A percentile compares a stretch with the other conserved stretches of the same genome.
Evolutionary conservation across 2,113 vertebrate genomes (phyloP).

Genomic region (Tetraodon nigroviridis): DNA sequence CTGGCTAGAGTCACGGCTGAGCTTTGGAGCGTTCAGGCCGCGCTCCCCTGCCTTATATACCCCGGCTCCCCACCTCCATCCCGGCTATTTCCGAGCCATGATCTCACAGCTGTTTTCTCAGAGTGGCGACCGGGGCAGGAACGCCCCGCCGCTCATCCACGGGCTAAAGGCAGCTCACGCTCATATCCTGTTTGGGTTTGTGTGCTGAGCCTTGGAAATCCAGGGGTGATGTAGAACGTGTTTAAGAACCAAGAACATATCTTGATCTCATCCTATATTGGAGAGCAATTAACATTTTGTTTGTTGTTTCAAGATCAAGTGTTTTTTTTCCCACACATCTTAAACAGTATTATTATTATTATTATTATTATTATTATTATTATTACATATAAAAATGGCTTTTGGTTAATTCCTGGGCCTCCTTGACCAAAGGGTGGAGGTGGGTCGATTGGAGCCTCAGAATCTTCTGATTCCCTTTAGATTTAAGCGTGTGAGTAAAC

Average conservation of each 20-base stretch:
- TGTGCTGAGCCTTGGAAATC: background rate
- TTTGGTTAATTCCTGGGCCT: too few relatives aligned
- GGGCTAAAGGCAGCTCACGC: slow-evolving; percentile 58
- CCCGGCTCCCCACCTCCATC: slow-evolving; percentile 26
- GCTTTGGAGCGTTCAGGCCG: background rate
- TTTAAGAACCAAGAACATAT: background rate
- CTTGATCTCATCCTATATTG: too few relatives aligned
- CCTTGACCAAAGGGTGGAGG: too few relatives aligned
- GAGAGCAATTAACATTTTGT: too few relatives aligned
- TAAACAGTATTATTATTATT: too few relatives aligned
- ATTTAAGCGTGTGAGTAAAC: too few relatives aligned
- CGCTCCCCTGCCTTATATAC: slow-evolving; percentile 36
- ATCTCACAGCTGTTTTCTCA: slow-evolving; percentile 53
- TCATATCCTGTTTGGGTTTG: slow-evolving; percentile 31
- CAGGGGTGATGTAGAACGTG: background rate
- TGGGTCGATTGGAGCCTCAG: too few relatives aligned
- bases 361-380: too few relatives aligned
- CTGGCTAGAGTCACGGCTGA: background rate
- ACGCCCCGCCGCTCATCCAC: slow-evolving; percentile 47
- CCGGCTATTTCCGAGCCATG: slow-evolving; percentile 55
- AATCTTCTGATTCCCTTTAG: too few relatives aligned
- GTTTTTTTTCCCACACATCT: too few relatives aligned
- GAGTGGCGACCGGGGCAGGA: slow-evolving; percentile 34
- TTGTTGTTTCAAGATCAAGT: too few relatives aligned
- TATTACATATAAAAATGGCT: too few relatives aligned